Evolutionary conservation across 1,140 invertebrate genomes (phyloP), one percentile per base, ranked within the genome.

Genomic region (Physella acuta): DNA sequence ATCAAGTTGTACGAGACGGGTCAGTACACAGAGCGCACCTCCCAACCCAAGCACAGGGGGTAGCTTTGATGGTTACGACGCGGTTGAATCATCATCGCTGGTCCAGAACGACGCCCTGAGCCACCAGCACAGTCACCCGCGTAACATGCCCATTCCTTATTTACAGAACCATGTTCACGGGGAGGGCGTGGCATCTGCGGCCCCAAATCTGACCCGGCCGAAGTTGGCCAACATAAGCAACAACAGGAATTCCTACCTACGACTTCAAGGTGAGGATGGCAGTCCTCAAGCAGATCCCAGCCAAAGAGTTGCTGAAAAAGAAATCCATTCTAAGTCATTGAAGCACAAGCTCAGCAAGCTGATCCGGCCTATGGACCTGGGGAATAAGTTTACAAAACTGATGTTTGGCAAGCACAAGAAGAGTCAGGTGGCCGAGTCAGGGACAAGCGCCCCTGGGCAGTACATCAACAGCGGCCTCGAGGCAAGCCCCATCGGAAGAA

Each of bases 101-200:
- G 82, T 88, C 24, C 84, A 85, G 53, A 85, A 87, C 68, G 88
- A 88, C 76, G 85, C 82, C 55, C 76, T 87, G 52, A 68, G 55
- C 49, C 63, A 73, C 14, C n/a, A 60, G 2, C 31, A 58, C 28
- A 76, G 73, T 70, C 76, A 77, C 3, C 72, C 73, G 37, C 61
- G 75, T 49, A 76, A 87, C 31, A 87, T 88, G 24, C 91, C 91
- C 0, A 89, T 92, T 74, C 90, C 91, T 0, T 92, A 90, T 73
- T 86, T 92, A 0, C 91, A 91, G 76, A 93, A 93, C 78, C 90
- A 90, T 24, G 91, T 77, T 71, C 78, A 68, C 66, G 71, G 66
- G 34, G 75, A 72, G n/a, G 39, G 52, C 37, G 44, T 63, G 28
- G 39, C 69, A 31, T 51, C 39, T 28, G 30, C 39, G 31, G 34